Evolutionary conservation across 1,140 invertebrate species (phyloP), one percentile per base, ranked within the genome.

Genomic region (Leptoteleia sp.): DNA sequence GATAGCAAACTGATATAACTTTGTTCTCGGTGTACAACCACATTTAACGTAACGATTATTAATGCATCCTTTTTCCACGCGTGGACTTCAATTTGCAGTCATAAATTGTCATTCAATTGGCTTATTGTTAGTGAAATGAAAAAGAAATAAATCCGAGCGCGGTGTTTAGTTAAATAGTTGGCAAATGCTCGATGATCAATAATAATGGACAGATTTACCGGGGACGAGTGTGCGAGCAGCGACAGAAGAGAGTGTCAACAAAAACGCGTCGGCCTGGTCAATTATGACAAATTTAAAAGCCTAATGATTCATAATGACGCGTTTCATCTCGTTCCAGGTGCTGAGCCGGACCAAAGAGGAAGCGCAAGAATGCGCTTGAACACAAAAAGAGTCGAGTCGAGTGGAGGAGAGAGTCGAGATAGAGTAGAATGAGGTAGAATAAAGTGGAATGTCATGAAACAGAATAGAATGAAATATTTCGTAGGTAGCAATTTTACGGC

Each of bases 401-500:
- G 57, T 70, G 73, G 48, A 70, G 42, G 7, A 19, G 25, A 50
- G 47, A 62, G 48, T 42, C 25, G 9, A 47, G 15, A 70, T 68
- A 31, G 31, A 57, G 67, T 55, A 64, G 54, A 33, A 76, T 73
- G 15, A n/a, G n/a, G 22, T 6, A 25, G 22, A 43, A n/a, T n/a
- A n/a, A n/a, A 50, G 64, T 50, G 62, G 77, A 85, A 84, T 83
- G 81, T 84, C 50, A 29, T 40, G 17, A 4, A 40, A 12, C 38
- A 42, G 77, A 87, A 87, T 84, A 75, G 84, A 88, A 89, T 89
- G 85, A 87, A 89, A 88, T 87, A 87, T 88, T 83, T 87, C 72
- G 85, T 85, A 85, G 81, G 82, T 82, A 73, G 84, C 84, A 89
- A 89, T 89, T 89, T 89, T 88, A 88, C 86, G 86, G 86, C 84